These are phyloP conservation scores for Leucania comma DNA, from an alignment of 2,888 invertebrate genomes.

Conservation along the genomic window DNA sequence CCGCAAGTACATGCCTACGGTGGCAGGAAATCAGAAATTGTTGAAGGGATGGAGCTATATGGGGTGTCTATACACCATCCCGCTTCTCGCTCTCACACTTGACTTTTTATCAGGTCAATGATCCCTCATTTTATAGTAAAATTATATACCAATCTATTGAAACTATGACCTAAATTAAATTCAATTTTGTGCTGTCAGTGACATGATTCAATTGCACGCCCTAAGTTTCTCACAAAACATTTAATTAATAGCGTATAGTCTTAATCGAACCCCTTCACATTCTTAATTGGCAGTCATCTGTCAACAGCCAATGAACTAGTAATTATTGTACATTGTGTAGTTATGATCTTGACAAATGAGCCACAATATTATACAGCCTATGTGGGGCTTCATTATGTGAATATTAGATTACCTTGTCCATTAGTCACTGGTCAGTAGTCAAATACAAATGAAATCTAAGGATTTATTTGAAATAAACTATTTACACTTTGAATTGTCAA, in stretches of 20 bases:
- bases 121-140: too few species aligned
- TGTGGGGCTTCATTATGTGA: neutral
- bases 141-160: neutral
- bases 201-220: constrained; percentile 1
- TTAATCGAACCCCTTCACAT: constrained; percentile 19
- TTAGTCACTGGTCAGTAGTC: too few species aligned
- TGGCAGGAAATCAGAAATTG: too few species aligned
- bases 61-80: too few species aligned
- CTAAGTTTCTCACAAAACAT: constrained; percentile 8
- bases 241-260: constrained; percentile 2
- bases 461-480: too few species aligned
- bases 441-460: too few species aligned
- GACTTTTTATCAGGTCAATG: too few species aligned
- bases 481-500: too few species aligned
- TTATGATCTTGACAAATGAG: constrained; percentile 12
- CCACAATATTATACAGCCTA: neutral
- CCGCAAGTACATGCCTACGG: too few species aligned
- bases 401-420: neutral
- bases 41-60: too few species aligned
- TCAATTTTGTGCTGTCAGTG: neutral
- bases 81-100: too few species aligned
- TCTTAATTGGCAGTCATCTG: constrained; percentile 30
- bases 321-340: constrained; percentile 19
- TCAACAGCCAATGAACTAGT: constrained; percentile 7
- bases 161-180: neutral